Conservation (phyloP, 2,113 vertebrate species). For the Cercopithecus mona region DNA sequence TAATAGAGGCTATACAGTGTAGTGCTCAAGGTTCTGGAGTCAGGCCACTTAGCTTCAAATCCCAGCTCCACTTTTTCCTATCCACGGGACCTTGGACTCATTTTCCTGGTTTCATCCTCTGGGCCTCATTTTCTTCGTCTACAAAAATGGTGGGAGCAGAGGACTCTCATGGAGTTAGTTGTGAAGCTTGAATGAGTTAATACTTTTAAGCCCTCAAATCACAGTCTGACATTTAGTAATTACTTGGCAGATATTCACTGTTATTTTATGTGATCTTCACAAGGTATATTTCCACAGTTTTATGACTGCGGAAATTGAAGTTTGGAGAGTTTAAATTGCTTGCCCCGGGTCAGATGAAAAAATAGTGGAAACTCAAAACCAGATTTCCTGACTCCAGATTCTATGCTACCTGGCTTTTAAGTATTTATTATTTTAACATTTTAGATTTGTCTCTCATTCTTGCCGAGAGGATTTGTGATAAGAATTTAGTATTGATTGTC, state of each 20-base stretch:
- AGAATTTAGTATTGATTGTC: background rate
- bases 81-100: background rate
- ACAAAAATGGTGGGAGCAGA: background rate
- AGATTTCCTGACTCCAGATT: background rate
- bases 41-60: background rate
- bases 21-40: background rate
- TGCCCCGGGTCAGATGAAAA: conserved; percentile 12
- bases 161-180: background rate
- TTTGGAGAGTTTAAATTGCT: conserved; percentile 52
- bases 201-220: conserved; percentile 16
- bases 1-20: background rate
- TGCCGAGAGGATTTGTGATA: background rate
- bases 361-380: background rate
- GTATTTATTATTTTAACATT: conserved; percentile 5
- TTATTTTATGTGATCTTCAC: conserved; percentile 16
- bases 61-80: background rate
- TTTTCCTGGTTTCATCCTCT: background rate
- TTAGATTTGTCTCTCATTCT: background rate
- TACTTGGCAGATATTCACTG: conserved; percentile 6
- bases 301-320: conserved; percentile 19
- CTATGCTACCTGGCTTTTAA: background rate
- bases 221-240: background rate
- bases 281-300: conserved; percentile 18
- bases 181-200: background rate
- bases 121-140: background rate